Base-by-base conservation (phyloP, 1,140 invertebrate genomes). In the Chionoecetes opilio region DNA sequence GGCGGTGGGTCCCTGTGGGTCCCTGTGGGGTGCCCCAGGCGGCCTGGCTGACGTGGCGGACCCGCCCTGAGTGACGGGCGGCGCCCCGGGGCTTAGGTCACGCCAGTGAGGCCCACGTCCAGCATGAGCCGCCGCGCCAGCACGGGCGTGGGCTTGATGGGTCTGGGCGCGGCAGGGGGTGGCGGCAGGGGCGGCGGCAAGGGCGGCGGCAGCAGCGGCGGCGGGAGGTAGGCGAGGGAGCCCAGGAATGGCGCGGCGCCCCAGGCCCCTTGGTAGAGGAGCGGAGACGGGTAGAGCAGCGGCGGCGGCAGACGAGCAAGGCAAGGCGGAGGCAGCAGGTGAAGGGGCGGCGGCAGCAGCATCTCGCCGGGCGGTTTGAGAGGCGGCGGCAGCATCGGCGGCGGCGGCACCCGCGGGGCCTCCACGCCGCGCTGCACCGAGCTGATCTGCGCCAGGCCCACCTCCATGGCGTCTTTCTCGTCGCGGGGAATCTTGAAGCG, bases 401-500 rank as follows among this genome's bases (percentile, higher is more conserved):
- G 93, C 41, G 75, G 86, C 31, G 53, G 35, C 26, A 85, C 75
- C 26, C 29, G 38, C 34, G 63, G 75, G 14, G 82, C 91, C 29
- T 34, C 37, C 37, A 84, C 82, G n/a, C 2, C 11, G 37, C 34
- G 92, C 37, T 38, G 92, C n/a, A 14, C 38, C 17, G 92, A 26
- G 82, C 41, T 86, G 34, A 94, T 82, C 31, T 90, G 86, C 34
- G 93, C 93, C 87, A 94, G 93, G 63, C 90, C 94, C 14, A 46
- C 90, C 91, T 95, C 89, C 17, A 92, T 21, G 41, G 91, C 90
- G 31, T 92, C 89, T 41, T 95, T 95, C 82, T 95, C 94, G 38
- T 46, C 32, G 35, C 31, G 53, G 38, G 94, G 94, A n/a, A 95
- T 95, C 94, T 92, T 95, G 84, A 95, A 95, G 0, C 94, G 14